Evolutionary conservation across 2,888 invertebrate species (phyloP).

Genomic region (Gortyna flavago): DNA sequence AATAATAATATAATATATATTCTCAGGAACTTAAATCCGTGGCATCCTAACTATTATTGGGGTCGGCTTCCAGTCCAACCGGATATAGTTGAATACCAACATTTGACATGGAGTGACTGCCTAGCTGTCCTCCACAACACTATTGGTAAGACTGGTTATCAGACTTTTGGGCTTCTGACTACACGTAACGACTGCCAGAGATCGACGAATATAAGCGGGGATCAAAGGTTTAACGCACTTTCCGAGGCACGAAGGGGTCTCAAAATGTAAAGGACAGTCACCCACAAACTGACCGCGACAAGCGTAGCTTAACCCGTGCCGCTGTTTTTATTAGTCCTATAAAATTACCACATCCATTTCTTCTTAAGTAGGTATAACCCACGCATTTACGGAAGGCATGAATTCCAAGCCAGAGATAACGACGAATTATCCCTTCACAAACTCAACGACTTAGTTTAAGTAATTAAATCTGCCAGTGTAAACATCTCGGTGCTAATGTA

Average conservation of each 20-base stretch:
- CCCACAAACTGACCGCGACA: neutral
- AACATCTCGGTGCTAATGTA: slow-evolving; percentile 69
- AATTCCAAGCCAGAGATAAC: slow-evolving; percentile 76
- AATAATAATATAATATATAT: too few relatives aligned
- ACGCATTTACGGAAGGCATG: slow-evolving; percentile 73
- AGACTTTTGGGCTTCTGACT: neutral
- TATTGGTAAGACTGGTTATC: neutral
- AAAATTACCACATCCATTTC: slow-evolving; percentile 61
- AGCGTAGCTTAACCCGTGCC: neutral
- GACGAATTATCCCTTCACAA: slow-evolving; percentile 75
- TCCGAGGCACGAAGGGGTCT: neutral
- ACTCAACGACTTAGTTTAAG: slow-evolving; percentile 72
- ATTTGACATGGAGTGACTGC: neutral
- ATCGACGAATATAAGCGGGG: neutral
- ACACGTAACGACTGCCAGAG: neutral
- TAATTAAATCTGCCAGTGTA: slow-evolving; percentile 76
- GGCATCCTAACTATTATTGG: neutral
- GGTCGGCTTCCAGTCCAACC: neutral
- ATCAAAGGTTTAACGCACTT: neutral
- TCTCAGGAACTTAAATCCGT: too few relatives aligned
- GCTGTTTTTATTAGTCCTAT: neutral
- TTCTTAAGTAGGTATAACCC: slow-evolving; percentile 27
- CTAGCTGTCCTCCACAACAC: neutral
- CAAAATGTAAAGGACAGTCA: neutral
- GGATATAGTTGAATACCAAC: neutral